Evolutionary conservation across 2,113 vertebrate species (phyloP).

Genomic region (Oenanthe oenanthe): DNA sequence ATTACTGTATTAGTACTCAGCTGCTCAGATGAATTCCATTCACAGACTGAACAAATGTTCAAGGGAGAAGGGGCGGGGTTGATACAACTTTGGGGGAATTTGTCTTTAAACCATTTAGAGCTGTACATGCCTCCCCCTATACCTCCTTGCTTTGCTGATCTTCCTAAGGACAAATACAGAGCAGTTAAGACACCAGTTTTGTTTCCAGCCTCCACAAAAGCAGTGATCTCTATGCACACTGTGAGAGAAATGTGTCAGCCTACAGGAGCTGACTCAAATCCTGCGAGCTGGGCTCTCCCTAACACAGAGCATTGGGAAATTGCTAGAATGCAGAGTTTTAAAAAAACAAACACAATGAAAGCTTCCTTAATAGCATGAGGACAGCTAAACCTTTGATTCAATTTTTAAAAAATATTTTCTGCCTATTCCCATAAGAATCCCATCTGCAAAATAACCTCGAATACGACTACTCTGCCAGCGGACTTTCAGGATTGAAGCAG

Average conservation of each 20-base stretch:
- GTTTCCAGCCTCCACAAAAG: not conserved
- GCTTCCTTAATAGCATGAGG: not conserved
- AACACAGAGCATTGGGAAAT: not conserved
- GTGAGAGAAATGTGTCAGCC: not conserved
- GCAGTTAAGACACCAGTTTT: not conserved
- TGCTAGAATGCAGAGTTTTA: not conserved
- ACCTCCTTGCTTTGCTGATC: not conserved
- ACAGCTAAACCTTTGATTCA: not conserved
- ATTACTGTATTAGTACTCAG: not conserved
- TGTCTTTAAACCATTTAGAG: not conserved
- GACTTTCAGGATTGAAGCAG: not conserved
- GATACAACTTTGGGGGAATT: not conserved
- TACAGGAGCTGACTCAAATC: not conserved
- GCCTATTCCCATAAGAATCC: not conserved
- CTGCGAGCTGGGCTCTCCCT: not conserved
- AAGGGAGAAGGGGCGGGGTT: fast-evolving
- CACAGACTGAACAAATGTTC: not conserved
- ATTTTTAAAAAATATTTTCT: not conserved
- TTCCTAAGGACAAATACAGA: not conserved
- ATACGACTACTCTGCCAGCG: not conserved
- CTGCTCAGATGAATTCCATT: not conserved
- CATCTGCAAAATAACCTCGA: slow-evolving; percentile 6
- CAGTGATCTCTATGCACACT: fast-evolving
- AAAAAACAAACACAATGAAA: not conserved
- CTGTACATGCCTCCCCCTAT: not conserved